Base-by-base conservation (phyloP, 2,888 invertebrate species). In the Adineta ricciae region DNA sequence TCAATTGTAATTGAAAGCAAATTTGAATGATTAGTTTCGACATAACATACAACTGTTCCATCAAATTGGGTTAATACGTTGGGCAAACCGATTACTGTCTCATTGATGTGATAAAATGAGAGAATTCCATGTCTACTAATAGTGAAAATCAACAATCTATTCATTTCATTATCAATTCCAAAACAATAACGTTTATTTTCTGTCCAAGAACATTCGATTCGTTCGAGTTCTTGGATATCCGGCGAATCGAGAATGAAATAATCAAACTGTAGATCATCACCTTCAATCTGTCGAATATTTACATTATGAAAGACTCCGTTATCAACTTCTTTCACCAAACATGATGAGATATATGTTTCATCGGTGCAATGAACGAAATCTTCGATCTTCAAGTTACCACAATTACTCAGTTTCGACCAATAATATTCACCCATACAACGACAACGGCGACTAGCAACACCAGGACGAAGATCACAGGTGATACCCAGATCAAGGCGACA, bases 291-390 rank as follows among this genome's bases (percentile, higher is more conserved):
- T 78, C 78, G 38, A 41, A 78, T 78, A 78, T 78, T 78, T 11
- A 78, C 78, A 41, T 38, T 41, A 78, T 78, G 78, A 78, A 36
- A 78, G 16, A 41, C n/a, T 21, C 78, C 78, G 32, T 27, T 64
- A 24, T 78, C 78, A 32, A 78, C 24, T 38, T 78, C 78, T 41
- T 41, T 78, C 1, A 78, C 14, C n/a, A 78, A 41, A 78, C 78
- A 78, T 41, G 41, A 38, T 41, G 78, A n/a, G 4, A 78, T 78
- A 78, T 78, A 78, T 4, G 14, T 38, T 41, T 78, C 78, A 78
- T 78, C 78, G n/a, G 14, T 78, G n/a, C 78, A 78, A 78, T 78
- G 21, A n/a, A 78, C 78, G n/a, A 78, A 78, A 78, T 38, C 78
- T 78, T 38, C 41, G 11, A 78, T 41, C n/a, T 78, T 78, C 5